Base-by-base conservation (phyloP, 2,888 invertebrate genomes). In the Eilema depressum region DNA sequence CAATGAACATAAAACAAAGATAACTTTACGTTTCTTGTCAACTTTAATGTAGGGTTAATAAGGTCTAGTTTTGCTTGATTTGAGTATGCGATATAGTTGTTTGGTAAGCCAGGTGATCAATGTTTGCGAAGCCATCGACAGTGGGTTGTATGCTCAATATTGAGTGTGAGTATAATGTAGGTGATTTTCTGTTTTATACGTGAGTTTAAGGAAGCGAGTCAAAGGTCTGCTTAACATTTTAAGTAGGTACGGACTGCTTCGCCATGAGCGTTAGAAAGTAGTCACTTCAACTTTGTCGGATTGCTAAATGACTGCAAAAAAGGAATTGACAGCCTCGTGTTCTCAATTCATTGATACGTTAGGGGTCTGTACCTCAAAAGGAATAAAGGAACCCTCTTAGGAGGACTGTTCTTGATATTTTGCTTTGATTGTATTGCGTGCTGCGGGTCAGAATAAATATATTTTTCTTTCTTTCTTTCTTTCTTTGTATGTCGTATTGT, bases 51-150 rank as follows among this genome's bases (percentile, higher is more conserved):
- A 0, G 14, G 3, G 0, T 0, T 0, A 0, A 10, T 59, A 79
- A 30, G 53, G 74, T 69, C 0, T 0, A 37, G 33, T 67, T 69
- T 71, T 0, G 28, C 3, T 60, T 66, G 56, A 25, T 26, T 64
- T 12, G 11, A 63, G 20, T 20, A 56, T 4, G 41, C 30, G 0
- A 25, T 70, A 12, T 62, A 12, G 20, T 71, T 74, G 68, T 61
- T 62, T 33, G n/a, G 69, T 72, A 75, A 72, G 64, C 73, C 80
- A 82, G 82, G 61, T 80, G 80, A 82, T 82, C 82, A 82, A 67
- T 80, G 80, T 80, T 76, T 75, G 77, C 64, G 53, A 60, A 82
- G 66, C 75, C 60, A 71, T 80, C 57, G 82, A 72, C 69, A 47
- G 60, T 41, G 41, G 75, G 70, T 66, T 70, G 73, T 79, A 62